phyloP scores from a whole-genome alignment of 92 coral and sea anemone species.

The Porites lobata region DNA sequence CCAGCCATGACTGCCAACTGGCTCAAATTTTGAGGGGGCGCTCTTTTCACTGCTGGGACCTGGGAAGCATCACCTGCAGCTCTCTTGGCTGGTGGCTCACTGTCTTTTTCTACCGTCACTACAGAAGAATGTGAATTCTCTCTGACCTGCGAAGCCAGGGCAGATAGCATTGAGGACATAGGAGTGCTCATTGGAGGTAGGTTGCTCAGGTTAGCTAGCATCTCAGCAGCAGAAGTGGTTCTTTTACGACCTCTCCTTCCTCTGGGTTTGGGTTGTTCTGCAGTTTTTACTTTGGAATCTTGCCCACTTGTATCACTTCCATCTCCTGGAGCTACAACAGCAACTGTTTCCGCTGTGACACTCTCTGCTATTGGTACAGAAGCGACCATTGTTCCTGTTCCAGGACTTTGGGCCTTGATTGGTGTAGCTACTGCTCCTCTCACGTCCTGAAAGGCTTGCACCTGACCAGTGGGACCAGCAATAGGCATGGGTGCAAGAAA shows the following conservation, averaged over 20 bases:
- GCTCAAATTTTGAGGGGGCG: slow-evolving; percentile 11
- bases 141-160: slow-evolving; percentile 81
- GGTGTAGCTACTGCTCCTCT: slow-evolving; percentile 83
- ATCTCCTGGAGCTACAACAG: slow-evolving; percentile 45
- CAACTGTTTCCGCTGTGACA: slow-evolving; percentile 56
- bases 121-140: slow-evolving; percentile 27
- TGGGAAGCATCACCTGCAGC: slow-evolving; percentile 19
- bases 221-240: slow-evolving; percentile 93
- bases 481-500: slow-evolving; percentile 84
- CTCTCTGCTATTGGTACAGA: slow-evolving; percentile 70
- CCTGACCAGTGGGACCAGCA: slow-evolving; percentile 69
- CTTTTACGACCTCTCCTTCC: slow-evolving; percentile 84
- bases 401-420: slow-evolving; percentile 69
- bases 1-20: slow-evolving; percentile 1
- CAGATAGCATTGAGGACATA: slow-evolving; percentile 91
- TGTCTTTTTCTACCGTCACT: slow-evolving; percentile 23
- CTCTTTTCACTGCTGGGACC: slow-evolving; percentile 1
- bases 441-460: slow-evolving; percentile 78
- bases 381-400: slow-evolving; percentile 58
- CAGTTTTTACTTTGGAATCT: slow-evolving; percentile 23
- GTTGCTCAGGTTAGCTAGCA: slow-evolving; percentile 86
- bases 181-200: slow-evolving; percentile 85
- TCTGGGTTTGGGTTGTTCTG: slow-evolving; percentile 43
- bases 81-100: slow-evolving; percentile 40
- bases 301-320: slow-evolving; percentile 20